A percentile compares a stretch with the other conserved stretches of the same genome.
Evolutionary conservation across 2,797 vertebrate genomes (phyloP).

Genomic region (Saxicola maurus): DNA sequence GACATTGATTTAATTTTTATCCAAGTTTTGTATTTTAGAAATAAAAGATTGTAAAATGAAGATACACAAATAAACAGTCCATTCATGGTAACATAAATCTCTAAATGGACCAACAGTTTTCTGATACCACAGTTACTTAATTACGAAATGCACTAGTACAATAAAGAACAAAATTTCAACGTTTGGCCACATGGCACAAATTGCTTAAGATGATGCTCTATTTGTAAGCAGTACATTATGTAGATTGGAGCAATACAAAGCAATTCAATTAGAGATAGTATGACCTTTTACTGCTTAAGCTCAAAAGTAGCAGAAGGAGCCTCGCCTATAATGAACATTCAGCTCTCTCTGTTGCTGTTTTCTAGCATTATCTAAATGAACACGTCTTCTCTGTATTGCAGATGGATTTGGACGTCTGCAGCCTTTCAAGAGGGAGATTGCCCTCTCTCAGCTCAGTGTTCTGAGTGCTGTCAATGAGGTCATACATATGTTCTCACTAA

Average conservation of each 20-base stretch:
- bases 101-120: not conserved
- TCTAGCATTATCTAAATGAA: conserved; percentile 47
- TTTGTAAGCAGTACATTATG: conserved; percentile 46
- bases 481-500: not conserved
- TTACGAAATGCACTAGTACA: not conserved
- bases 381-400: not conserved
- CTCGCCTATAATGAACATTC: not conserved
- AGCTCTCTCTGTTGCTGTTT: conserved; percentile 36
- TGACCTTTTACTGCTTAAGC: conserved; percentile 45
- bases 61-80: not conserved
- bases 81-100: not conserved
- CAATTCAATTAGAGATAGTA: conserved; percentile 37
- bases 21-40: not conserved
- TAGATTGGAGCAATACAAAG: conserved; percentile 26
- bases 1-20: not conserved
- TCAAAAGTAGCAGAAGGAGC: conserved; percentile 24
- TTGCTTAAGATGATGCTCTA: conserved; percentile 24
- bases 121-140: conserved; percentile 7
- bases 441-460: conserved; percentile 9
- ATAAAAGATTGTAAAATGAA: not conserved
- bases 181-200: not conserved
- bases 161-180: conserved; percentile 10
- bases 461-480: conserved; percentile 24
- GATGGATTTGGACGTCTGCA: conserved; percentile 1
- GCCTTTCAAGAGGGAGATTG: conserved; percentile 16